phyloP scores from a whole-genome alignment of 2,888 invertebrate species.

The Steinernema scapterisci region DNA sequence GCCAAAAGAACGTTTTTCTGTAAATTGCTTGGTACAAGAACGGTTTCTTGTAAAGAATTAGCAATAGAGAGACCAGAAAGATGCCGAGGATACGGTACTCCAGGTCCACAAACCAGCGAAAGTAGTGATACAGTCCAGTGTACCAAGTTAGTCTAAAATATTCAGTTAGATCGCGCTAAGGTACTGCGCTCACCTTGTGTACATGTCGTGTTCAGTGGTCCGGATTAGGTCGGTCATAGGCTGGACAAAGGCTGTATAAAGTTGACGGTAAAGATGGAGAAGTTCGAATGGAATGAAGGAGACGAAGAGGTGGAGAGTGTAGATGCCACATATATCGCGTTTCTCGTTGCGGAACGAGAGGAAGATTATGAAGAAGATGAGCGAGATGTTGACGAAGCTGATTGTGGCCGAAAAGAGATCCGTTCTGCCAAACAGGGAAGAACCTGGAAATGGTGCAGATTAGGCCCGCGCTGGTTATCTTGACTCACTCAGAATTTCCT shows the following conservation, averaged over 20 bases:
- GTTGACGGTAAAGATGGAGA: background rate
- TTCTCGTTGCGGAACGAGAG: background rate
- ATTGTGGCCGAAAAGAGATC: background rate
- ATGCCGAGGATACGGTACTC: background rate
- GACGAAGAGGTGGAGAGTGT: background rate
- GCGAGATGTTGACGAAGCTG: background rate
- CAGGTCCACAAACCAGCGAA: background rate
- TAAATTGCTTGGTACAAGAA: background rate
- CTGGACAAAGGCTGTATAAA: background rate
- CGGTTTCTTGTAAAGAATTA: background rate
- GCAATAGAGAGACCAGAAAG: background rate
- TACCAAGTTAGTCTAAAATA: background rate
- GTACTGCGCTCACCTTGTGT: no score
- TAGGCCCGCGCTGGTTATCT: background rate
- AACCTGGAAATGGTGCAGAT: background rate
- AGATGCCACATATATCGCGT: background rate
- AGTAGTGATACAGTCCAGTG: background rate
- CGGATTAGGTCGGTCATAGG: no score
- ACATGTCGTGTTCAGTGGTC: no score
- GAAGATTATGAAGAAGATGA: background rate
- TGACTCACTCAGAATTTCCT: background rate
- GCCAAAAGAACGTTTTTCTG: background rate
- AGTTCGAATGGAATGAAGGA: background rate
- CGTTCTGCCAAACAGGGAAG: background rate
- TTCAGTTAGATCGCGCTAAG: no score